phyloP scores from a whole-genome alignment of 2,113 vertebrate genomes.

The Grammomys dolichurus region DNA sequence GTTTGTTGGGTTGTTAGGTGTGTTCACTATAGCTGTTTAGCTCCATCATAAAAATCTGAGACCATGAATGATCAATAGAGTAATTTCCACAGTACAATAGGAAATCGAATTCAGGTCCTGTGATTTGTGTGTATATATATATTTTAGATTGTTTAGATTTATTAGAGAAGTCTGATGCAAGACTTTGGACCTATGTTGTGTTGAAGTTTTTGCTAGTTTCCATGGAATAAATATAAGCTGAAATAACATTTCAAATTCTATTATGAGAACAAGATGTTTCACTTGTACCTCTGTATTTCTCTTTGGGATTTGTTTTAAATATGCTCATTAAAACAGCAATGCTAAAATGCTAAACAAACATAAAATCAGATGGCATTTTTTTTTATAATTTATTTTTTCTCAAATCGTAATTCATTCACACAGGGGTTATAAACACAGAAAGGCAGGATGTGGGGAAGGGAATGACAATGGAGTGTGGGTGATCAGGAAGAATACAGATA shows the following conservation, averaged over 20 bases:
- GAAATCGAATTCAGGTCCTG: not conserved
- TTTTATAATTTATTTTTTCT: too few relatives aligned
- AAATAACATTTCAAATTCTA: conserved; percentile 3
- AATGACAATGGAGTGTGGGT: too few relatives aligned
- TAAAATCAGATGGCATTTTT: not conserved
- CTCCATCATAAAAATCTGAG: not conserved
- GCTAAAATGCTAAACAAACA: not conserved
- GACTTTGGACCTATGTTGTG: not conserved
- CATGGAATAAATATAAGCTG: not conserved
- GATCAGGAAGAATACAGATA: too few relatives aligned
- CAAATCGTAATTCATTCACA: too few relatives aligned
- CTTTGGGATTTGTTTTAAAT: not conserved
- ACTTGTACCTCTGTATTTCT: not conserved
- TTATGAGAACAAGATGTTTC: conserved; percentile 46
- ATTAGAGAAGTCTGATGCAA: not conserved
- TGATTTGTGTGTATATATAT: not conserved
- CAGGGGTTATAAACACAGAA: too few relatives aligned
- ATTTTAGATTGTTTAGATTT: not conserved
- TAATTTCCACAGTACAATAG: not conserved
- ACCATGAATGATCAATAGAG: not conserved
- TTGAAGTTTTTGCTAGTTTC: not conserved
- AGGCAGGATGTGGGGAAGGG: too few relatives aligned
- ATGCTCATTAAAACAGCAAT: not conserved
- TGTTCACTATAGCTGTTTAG: not conserved
- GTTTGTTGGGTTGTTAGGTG: not conserved